Evolutionary conservation across 2,797 vertebrate species (phyloP), one percentile per base, ranked within the genome.

Genomic region (Adrianichthys oophorus): DNA sequence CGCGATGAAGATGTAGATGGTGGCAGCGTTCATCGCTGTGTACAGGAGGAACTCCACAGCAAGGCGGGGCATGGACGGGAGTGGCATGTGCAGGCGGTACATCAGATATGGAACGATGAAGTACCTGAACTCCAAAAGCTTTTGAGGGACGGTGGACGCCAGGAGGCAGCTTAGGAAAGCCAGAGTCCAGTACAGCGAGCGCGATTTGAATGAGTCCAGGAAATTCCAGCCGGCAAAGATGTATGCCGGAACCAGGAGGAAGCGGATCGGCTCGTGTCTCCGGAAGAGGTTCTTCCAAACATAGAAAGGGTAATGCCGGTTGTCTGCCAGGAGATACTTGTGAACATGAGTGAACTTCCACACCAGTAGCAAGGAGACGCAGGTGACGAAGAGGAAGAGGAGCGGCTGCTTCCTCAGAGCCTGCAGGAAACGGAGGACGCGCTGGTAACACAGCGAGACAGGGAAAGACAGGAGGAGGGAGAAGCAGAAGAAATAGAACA

Each of bases 251-350:
- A 97, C 89, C 24, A 98, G 81, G 21, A 94, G 15, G 46, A 94
- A 98, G 57, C 91, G 95, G 15, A 93, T 83, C 67, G 93, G 71
- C 24, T 93, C 86, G 0, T 98, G 94, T 76, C 82, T 92, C 76
- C 95, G 94, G 82, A 94, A 94, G 18, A 98, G 52, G 75, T 92
- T 92, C 14, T 91, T 94, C 98, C 98, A 99, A 45, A 98, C 87
- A 19, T 99, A 99, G 76, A 99, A 99, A 0, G 95, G 92, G 61
- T 94, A 98, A 72, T 99, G 98, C 37, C 98, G 92, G 86, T 99
- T 99, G 73, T 99, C 98, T 0, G 95, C 95, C 18, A 99, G 85
- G 52, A 99, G 87, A 85, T 98, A 99, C 69, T 92, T 94, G 90
- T 99, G 97, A 41, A 93, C 89, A 3, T 92, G 94, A 1, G 96